Percentiles rank a stretch among this genome's conserved stretches.
phyloP scores from a whole-genome alignment of 1,140 invertebrate genomes.

The Bombus superbus region DNA sequence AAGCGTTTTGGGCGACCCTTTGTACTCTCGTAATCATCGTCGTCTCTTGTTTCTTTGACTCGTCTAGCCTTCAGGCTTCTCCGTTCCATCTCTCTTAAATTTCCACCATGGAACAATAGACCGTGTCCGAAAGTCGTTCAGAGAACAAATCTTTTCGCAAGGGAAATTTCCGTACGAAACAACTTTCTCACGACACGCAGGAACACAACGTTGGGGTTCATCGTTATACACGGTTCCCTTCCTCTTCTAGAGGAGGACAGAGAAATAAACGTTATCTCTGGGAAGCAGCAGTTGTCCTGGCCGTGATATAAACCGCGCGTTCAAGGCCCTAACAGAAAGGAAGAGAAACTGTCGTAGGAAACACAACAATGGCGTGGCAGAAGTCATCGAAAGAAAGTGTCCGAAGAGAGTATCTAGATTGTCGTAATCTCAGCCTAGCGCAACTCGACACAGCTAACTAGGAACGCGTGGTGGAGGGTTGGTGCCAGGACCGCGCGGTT shows the following conservation, averaged over 20 bases:
- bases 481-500: not conserved
- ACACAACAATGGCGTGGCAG: not conserved
- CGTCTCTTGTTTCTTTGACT: conserved; percentile 36
- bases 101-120: conserved; percentile 43
- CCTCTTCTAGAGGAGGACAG: too few relatives aligned
- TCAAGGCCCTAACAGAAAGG: not conserved
- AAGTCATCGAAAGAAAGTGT: not conserved
- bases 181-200: too few relatives aligned
- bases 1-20: conserved; percentile 30
- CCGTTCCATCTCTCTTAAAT: conserved; percentile 27
- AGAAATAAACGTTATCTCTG: too few relatives aligned
- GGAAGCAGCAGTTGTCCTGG: too few relatives aligned
- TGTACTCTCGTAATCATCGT: conserved; percentile 55
- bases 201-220: too few relatives aligned
- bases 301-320: too few relatives aligned
- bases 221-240: too few relatives aligned
- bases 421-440: not conserved
- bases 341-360: not conserved
- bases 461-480: not conserved
- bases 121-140: conserved; percentile 49
- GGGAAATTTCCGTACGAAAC: not conserved
- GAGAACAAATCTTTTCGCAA: too few relatives aligned
- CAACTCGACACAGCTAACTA: not conserved
- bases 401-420: not conserved
- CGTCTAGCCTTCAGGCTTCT: conserved; percentile 30